These are phyloP conservation scores for Microtus montanus DNA, from an alignment of 2,113 vertebrate species.

Conservation along the genomic window DNA sequence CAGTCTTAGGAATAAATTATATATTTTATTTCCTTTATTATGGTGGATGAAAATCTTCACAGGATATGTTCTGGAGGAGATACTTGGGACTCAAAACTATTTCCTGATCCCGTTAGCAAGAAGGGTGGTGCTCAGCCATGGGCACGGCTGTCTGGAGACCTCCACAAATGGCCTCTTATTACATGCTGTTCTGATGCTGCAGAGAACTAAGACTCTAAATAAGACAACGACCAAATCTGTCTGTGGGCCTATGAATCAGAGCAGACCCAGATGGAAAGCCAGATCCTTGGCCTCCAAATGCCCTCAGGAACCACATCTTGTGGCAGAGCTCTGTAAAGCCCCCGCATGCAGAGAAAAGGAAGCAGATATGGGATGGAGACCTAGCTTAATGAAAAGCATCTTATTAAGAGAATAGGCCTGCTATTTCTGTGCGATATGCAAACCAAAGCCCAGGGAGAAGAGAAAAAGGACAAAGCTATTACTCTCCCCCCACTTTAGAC, in stretches of 20 bases:
- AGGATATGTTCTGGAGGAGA: conserved; percentile 47
- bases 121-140: conserved; percentile 35
- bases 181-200: conserved; percentile 71
- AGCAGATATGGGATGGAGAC: conserved; percentile 45
- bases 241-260: conserved; percentile 75
- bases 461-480: conserved; percentile 8
- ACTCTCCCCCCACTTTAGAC: not conserved
- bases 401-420: conserved; percentile 31
- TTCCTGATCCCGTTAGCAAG: conserved; percentile 64
- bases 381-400: conserved; percentile 26
- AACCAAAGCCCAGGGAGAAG: not conserved
- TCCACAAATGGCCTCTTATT: conserved; percentile 72
- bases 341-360: conserved; percentile 14
- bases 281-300: conserved; percentile 61
- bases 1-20: conserved; percentile 50
- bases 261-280: conserved; percentile 63
- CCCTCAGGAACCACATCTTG: conserved; percentile 60
- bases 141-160: conserved; percentile 60
- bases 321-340: conserved; percentile 39
- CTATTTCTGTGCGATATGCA: not conserved
- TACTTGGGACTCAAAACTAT: conserved; percentile 51
- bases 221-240: conserved; percentile 80
- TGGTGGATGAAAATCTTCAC: conserved; percentile 44
- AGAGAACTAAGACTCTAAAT: conserved; percentile 76
- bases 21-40: conserved; percentile 59